These are phyloP conservation scores for Orthosia gothica DNA, from an alignment of 2,888 invertebrate species.

Conservation along the genomic window DNA sequence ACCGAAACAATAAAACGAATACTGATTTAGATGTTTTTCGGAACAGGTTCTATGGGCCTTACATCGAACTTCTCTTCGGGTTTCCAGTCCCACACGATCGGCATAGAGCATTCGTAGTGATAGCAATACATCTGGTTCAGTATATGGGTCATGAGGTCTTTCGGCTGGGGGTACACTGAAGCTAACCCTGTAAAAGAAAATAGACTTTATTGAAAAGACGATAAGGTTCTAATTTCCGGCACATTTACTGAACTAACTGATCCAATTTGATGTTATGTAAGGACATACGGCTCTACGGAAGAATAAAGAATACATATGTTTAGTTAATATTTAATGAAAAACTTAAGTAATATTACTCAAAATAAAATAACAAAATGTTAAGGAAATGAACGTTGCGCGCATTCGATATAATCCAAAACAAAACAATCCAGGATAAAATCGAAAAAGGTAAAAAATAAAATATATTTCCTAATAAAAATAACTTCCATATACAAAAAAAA, in stretches of 20 bases:
- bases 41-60: conserved; percentile 86
- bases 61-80: conserved; percentile 88
- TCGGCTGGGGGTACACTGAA: conserved; percentile 96
- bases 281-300: neutral
- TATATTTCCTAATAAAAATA: too few species aligned
- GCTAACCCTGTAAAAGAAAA: conserved; percentile 92
- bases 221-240: conserved; percentile 1
- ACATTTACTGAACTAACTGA: neutral
- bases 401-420: neutral
- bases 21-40: conserved; percentile 86
- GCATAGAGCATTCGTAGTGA: conserved; percentile 95
- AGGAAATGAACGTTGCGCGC: neutral
- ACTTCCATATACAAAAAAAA: too few species aligned
- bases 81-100: conserved; percentile 93
- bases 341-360: neutral
- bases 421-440: too few species aligned
- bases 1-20: conserved; percentile 62
- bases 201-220: neutral
- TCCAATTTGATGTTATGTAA: neutral
- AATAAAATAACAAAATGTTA: neutral
- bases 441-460: too few species aligned
- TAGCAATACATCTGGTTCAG: conserved; percentile 95
- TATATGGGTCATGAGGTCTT: conserved; percentile 94
- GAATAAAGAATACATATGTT: neutral
- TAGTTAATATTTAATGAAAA: neutral